Percentiles rank a stretch among this genome's conserved stretches.
phyloP scores from a whole-genome alignment of 37 sponge, comb jelly and placozoan species.

The Ephydatia muelleri region DNA sequence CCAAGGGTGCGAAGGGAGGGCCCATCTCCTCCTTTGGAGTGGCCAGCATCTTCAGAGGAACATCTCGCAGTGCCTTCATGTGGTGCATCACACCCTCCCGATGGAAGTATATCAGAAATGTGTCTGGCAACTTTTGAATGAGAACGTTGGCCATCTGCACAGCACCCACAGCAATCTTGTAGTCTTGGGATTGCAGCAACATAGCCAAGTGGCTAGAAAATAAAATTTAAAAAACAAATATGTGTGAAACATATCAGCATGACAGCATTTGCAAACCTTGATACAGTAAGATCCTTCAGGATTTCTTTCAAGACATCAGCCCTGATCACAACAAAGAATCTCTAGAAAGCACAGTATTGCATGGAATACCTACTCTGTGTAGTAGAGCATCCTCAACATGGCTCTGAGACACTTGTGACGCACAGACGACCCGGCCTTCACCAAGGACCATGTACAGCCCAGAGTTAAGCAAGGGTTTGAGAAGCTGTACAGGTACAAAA shows the following conservation, averaged over 20 bases:
- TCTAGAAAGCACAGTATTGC: neutral
- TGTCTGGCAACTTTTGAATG: conserved; percentile 86
- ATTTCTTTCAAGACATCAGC: conserved; percentile 61
- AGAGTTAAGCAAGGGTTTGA: neutral
- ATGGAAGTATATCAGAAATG: conserved; percentile 83
- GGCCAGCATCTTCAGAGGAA: conserved; percentile 49
- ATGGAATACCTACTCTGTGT: conserved; percentile 64
- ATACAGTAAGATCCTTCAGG: conserved; percentile 71
- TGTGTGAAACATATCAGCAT: neutral
- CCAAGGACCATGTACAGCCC: neutral
- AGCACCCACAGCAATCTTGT: conserved; percentile 57
- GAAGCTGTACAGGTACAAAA: neutral
- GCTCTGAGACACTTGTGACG: conserved; percentile 83
- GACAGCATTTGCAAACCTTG: conserved; percentile 50
- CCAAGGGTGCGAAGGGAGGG: neutral
- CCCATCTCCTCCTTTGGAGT: conserved; percentile 54
- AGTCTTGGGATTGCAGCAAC: conserved; percentile 74
- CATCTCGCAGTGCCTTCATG: conserved; percentile 35
- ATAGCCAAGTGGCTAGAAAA: conserved; percentile 58
- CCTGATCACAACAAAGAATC: conserved; percentile 26
- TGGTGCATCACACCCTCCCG: conserved; percentile 91
- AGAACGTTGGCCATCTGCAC: conserved; percentile 87
- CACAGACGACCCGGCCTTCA: conserved; percentile 75
- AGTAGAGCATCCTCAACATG: conserved; percentile 80
- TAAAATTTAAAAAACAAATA: neutral